Percentiles rank a stretch among this genome's conserved stretches.
Evolutionary conservation across 2,888 invertebrate genomes (phyloP).

Genomic region (Cordilura impudica): DNA sequence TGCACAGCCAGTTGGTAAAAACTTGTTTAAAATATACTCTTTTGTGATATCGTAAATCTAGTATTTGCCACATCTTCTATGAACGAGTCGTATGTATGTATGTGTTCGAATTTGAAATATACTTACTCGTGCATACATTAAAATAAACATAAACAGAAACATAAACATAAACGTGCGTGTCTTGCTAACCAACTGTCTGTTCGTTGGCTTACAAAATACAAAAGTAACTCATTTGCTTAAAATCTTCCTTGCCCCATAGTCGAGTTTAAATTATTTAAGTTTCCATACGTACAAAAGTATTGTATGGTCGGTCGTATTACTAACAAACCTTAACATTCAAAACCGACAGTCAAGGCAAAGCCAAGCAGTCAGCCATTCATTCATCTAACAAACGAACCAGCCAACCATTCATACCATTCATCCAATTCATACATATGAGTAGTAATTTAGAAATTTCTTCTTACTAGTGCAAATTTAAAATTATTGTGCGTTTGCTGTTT

Average conservation of each 20-base stretch:
- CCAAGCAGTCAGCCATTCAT: neutral
- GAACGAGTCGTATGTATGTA: neutral
- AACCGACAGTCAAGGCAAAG: neutral
- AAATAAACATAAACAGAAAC: too few species aligned
- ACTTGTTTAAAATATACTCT: neutral
- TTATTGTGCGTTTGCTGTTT: constrained; percentile 14
- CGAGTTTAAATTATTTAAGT: too few species aligned
- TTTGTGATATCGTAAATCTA: neutral
- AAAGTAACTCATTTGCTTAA: constrained; percentile 24
- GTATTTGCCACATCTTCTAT: neutral
- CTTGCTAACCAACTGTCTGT: neutral
- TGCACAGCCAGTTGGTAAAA: neutral
- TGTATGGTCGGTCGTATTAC: constrained; percentile 3
- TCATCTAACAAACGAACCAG: neutral
- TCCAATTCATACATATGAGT: neutral
- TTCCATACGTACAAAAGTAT: too few species aligned
- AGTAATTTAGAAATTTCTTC: neutral
- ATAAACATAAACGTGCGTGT: neutral
- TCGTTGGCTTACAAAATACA: neutral
- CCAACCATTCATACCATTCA: neutral
- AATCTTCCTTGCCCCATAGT: neutral
- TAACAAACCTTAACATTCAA: constrained; percentile 25
- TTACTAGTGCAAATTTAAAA: neutral
- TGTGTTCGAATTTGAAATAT: neutral
- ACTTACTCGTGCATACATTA: too few species aligned